Conservation (phyloP, 2,797 vertebrate genomes). For the Kryptolebias ocellatus region DNA sequence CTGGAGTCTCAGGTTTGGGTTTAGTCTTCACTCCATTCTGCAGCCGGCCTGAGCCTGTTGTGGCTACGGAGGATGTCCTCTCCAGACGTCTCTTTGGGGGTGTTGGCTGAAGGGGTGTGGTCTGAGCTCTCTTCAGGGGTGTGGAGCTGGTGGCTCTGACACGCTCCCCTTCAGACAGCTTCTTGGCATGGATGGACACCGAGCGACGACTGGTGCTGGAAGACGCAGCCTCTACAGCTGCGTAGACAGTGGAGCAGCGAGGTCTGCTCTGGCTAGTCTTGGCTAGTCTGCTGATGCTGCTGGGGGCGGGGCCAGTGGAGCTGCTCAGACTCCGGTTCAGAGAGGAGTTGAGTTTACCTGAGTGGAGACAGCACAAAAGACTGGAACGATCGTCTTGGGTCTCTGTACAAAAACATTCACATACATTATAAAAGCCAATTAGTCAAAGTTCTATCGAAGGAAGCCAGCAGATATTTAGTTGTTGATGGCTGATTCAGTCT, state of each 20-base stretch:
- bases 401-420: no score
- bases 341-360: constrained; percentile 77
- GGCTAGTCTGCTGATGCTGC: constrained; percentile 47
- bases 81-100: constrained; percentile 58
- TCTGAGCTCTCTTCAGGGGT: constrained; percentile 58
- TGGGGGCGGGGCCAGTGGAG: constrained; percentile 47
- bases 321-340: constrained; percentile 60
- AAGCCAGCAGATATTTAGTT: no score
- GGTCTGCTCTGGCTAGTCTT: constrained; percentile 23
- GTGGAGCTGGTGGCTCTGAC: constrained; percentile 56
- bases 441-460: no score
- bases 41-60: constrained; percentile 22
- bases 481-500: no score
- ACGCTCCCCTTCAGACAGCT: constrained; percentile 46
- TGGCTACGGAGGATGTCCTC: constrained; percentile 48
- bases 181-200: constrained; percentile 60
- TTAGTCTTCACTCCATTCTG: constrained; percentile 65
- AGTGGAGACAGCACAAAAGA: constrained; percentile 13
- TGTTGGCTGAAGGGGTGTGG: constrained; percentile 51
- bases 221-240: constrained; percentile 27
- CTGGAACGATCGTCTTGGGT: no score
- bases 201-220: constrained; percentile 49
- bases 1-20: constrained; percentile 65
- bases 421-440: no score
- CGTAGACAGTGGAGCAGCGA: constrained; percentile 50